Evolutionary conservation across 1,140 invertebrate genomes (phyloP), one percentile per base, ranked within the genome.

Genomic region (Muscidifurax raptorellus): DNA sequence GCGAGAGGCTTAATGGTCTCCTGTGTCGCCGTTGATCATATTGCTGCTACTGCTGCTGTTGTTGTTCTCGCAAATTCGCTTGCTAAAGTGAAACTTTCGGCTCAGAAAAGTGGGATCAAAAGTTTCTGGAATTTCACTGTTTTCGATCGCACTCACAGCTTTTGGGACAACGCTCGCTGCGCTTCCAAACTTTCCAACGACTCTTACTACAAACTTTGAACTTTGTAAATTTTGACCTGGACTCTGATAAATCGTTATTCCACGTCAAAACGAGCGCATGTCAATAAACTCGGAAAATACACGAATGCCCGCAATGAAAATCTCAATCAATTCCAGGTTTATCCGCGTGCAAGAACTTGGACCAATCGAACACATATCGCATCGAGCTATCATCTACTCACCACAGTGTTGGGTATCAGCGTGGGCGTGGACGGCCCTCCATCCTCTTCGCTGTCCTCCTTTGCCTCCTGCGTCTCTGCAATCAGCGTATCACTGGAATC

Each of bases 401-500:
- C 82, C 85, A 82, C 72, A 7, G 85, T 25, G 25, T 76, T 86
- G 10, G 85, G 85, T 71, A 84, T 71, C 28, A 80, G 52, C 28
- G 64, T 82, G 0, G 81, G 81, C 12, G 82, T 81, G 10, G 81
- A 32, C 0, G 77, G 64, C 67, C 52, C 84, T 15, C 13, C 69
- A 7, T 86, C 77, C 25, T 74, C 82, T 7, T 80, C 75, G 64
- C 59, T 82, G 6, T 87, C 80, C 15, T 71, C 80, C 32, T 76
- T 85, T 36, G 44, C 12, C 44, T 89, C 86, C 36, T 83, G 86
- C 32, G 87, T 80, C 80, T 92, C 91, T 0, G 90, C 91, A 28
- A 92, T 91, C 18, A 92, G 84, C 0, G 91, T 92, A 71, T 92
- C 90, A 69, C 88, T 91, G 10, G 91, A 92, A 78, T 90, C 90